Conservation (phyloP, 2,888 invertebrate genomes). For the Agriopis aurantiaria region DNA sequence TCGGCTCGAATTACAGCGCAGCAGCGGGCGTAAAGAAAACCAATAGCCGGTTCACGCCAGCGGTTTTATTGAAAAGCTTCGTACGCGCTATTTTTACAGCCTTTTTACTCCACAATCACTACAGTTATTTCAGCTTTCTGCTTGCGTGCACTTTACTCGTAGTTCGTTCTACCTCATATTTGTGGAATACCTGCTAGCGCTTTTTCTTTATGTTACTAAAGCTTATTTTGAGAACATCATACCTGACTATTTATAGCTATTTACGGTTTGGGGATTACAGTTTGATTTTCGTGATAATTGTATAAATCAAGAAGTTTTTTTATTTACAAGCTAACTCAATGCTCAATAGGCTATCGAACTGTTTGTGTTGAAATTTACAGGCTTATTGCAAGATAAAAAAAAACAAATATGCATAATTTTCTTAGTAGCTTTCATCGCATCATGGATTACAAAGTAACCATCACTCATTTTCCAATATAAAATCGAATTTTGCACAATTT, state of each 20-base stretch:
- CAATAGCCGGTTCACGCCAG: constrained; percentile 74
- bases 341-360: too few species aligned
- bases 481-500: neutral
- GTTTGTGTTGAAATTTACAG: too few species aligned
- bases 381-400: too few species aligned
- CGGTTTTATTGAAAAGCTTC: constrained; percentile 77
- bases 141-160: constrained; percentile 50
- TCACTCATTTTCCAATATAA: neutral
- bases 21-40: constrained; percentile 66
- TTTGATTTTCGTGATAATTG: too few species aligned
- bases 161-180: constrained; percentile 56
- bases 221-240: too few species aligned
- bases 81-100: constrained; percentile 63
- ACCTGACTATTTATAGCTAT: too few species aligned
- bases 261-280: too few species aligned
- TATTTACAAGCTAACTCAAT: too few species aligned
- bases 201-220: neutral
- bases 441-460: too few species aligned
- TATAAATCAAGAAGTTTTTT: too few species aligned
- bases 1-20: constrained; percentile 39
- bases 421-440: too few species aligned
- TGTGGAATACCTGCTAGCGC: constrained; percentile 15
- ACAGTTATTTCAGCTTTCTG: constrained; percentile 44
- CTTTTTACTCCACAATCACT: constrained; percentile 66
- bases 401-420: too few species aligned